Conservation (phyloP, 2,113 vertebrate species). For the Salminus brasiliensis region DNA sequence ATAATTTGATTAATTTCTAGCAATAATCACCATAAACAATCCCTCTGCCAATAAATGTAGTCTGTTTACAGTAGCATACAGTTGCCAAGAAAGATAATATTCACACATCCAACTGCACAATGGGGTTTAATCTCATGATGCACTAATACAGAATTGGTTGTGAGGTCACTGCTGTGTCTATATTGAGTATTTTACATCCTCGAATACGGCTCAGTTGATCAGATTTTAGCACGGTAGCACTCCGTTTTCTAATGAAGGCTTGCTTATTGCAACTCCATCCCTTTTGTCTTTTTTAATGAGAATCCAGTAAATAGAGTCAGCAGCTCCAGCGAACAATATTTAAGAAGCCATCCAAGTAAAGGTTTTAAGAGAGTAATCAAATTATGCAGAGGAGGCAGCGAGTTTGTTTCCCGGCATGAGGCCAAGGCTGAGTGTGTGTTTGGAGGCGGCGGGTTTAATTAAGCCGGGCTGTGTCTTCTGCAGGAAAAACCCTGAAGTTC, state of each 20-base stretch:
- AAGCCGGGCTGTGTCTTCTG: constrained; percentile 15
- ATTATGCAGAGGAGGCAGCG: constrained; percentile 15
- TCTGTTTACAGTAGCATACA: too few relatives aligned
- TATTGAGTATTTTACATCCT: neutral
- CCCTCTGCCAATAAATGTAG: neutral
- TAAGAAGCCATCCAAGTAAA: neutral
- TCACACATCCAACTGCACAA: neutral
- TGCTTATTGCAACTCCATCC: neutral
- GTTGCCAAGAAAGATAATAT: neutral
- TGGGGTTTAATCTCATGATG: neutral
- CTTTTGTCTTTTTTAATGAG: neutral
- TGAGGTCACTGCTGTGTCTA: neutral
- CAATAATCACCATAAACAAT: neutral
- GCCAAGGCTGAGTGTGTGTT: constrained; percentile 3
- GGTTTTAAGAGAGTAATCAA: constrained; percentile 24
- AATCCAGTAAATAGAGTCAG: constrained; percentile 20
- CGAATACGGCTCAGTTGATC: neutral
- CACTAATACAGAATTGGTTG: neutral
- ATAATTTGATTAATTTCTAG: too few relatives aligned
- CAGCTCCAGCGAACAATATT: constrained; percentile 16
- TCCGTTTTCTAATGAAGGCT: constrained; percentile 13
- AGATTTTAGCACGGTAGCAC: neutral
- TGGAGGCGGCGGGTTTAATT: constrained; percentile 22
- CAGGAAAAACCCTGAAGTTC: constrained; percentile 31
- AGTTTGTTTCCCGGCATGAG: constrained; percentile 14